Evolutionary conservation across 2,113 vertebrate genomes (phyloP).

Genomic region (Passer domesticus): DNA sequence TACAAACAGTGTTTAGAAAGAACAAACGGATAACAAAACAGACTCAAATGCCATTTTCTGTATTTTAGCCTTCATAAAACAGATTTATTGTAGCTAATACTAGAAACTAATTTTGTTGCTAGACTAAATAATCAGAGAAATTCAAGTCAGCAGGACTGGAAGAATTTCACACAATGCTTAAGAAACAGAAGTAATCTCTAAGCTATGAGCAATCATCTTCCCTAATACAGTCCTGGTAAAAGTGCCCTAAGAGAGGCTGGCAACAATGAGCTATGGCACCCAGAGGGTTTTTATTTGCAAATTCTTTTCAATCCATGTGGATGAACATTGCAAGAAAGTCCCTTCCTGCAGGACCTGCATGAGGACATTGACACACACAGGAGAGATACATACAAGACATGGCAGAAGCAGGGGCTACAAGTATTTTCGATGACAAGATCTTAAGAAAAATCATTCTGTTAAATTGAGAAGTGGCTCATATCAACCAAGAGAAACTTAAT

Average conservation of each 20-base stretch:
- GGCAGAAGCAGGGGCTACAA: not conserved
- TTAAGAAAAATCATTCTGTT: not conserved
- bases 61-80: not conserved
- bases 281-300: not conserved
- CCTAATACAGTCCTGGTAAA: not conserved
- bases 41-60: not conserved
- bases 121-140: not conserved
- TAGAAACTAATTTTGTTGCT: not conserved
- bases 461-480: not conserved
- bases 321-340: not conserved
- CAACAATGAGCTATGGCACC: not conserved
- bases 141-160: not conserved
- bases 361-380: not conserved
- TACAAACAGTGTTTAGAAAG: not conserved
- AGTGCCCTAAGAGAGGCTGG: not conserved
- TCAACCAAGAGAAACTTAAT: not conserved
- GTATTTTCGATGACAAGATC: not conserved
- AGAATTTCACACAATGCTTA: not conserved
- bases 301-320: not conserved
- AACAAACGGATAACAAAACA: constrained; percentile 13
- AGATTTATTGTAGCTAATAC: not conserved
- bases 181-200: not conserved
- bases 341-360: not conserved
- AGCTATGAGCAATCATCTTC: not conserved
- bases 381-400: accelerated